Evolutionary conservation across 2,888 invertebrate genomes (phyloP), one percentile per base, ranked within the genome.

Genomic region (Phania funesta): DNA sequence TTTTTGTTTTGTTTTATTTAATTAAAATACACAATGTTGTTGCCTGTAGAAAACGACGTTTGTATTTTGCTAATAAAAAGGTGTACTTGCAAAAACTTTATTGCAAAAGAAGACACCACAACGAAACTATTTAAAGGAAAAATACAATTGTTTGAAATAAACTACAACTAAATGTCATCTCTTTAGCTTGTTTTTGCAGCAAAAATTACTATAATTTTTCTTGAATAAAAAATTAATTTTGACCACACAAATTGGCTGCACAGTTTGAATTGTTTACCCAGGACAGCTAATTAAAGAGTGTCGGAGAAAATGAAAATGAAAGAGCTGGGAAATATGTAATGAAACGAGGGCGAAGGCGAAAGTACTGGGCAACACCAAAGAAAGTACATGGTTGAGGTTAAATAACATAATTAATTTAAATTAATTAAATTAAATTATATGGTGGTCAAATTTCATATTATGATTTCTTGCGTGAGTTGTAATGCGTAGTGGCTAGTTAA

Each of bases 21-120:
- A 74, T 80, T 74, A 68, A 80, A 74, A 38, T 56, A 56, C 67
- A 73, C 46, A 79, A 2, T 38, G 35, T 68, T 68, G 62, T 54
- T 54, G 52, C 68, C 22, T 58, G 65, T 58, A 18, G 26, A 46
- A 67, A 52, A 41, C 46, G 41, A 18, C 13, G 3, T 24, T 13
- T n/a, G 48, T 29, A 44, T 46, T 52, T 79, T 67, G 18, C 35
- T 29, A 18, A 18, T 16, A 32, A 52, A 52, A 75, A 62, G 58
- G 41, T 76, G 38, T 29, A 56, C 9, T 41, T 41, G 52, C 20
- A 13, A 54, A 41, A 50, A 68, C n/a, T 41, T 29, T 38, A 3
- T 41, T 2, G 4, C 26, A 16, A 11, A 44, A 46, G n/a, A 50
- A 44, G n/a, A 35, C 3, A 9, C 11, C 18, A 62, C 1, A 8